A percentile compares a stretch with the other conserved stretches of the same genome.
Conservation (phyloP, 2,888 invertebrate genomes). For the Macroteleia sp. region DNA sequence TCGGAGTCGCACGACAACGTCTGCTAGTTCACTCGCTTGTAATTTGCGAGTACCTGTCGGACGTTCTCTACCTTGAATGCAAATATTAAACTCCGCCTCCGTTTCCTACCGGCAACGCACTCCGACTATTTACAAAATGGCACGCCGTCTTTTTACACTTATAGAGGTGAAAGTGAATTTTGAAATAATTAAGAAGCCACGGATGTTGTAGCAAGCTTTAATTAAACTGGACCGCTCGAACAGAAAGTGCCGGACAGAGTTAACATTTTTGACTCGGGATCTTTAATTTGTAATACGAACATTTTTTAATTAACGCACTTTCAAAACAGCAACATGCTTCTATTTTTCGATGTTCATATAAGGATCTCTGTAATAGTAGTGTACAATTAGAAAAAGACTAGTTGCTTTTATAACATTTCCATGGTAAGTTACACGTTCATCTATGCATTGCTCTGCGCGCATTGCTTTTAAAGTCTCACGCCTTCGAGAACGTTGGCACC, state of each 20-base stretch:
- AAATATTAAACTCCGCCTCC: constrained; percentile 52
- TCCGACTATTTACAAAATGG: constrained; percentile 48
- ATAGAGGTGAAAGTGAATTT: constrained; percentile 30
- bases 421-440: constrained; percentile 39
- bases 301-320: no score
- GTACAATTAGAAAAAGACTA: constrained; percentile 24
- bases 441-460: constrained; percentile 39
- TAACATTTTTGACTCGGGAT: background rate
- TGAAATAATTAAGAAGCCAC: constrained; percentile 14
- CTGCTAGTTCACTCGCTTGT: constrained; percentile 73
- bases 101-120: constrained; percentile 1
- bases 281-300: no score
- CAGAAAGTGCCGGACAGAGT: background rate
- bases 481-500: constrained; percentile 61
- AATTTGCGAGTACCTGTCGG: constrained; percentile 69
- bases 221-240: constrained; percentile 2
- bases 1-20: constrained; percentile 70
- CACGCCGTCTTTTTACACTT: constrained; percentile 23
- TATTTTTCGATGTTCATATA: no score
- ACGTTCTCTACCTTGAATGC: constrained; percentile 50
- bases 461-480: constrained; percentile 56
- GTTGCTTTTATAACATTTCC: constrained; percentile 34
- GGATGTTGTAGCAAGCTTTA: background rate
- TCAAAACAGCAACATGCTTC: no score
- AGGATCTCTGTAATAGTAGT: background rate